Evolutionary conservation across 1,140 invertebrate genomes (phyloP), one percentile per base, ranked within the genome.

Genomic region (Rhynchophorus ferrugineus): DNA sequence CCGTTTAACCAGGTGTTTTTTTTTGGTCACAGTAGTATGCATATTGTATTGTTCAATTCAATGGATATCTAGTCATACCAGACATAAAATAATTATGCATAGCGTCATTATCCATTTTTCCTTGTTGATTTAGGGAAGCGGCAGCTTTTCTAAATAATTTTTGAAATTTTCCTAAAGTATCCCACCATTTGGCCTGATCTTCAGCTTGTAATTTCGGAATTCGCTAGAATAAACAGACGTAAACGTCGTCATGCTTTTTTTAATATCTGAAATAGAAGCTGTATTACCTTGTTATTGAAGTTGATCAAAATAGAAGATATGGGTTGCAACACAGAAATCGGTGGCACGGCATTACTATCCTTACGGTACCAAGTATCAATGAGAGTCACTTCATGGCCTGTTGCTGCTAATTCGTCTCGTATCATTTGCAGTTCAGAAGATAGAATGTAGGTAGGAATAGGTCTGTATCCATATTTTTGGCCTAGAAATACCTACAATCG

Each of bases 41-140:
- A 20, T 22, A 29, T 39, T 11, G 39, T 22, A n/a, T 22, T 34
- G n/a, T 42, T 41, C 11, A 43, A 7, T 19, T 19, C 9, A 33
- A 35, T 36, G 16, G 6, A 17, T 19, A 3, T 36, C 24, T n/a
- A 38, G 8, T 36, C 52, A 71, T 76, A 96, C 92, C 93, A 49
- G 95, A 97, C 95, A 98, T 98, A 64, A 95, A 96, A 71, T 97
- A 98, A 71, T 97, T 97, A 62, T 98, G 95, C 82, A 94, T 95
- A 11, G 86, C 85, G 39, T 97, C 93, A 60, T 91, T 84, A 62
- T 87, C 85, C 64, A 98, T 87, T 71, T 89, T 91, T 2, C 87
- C 90, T 56, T 79, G 75, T 41, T 88, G 85, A 60, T 81, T 90
- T 9, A 96, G 74, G 2, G 89, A 89, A 18, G 84, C 80, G 0